phyloP scores from a whole-genome alignment of 2,797 vertebrate genomes.

The Poecilia picta region DNA sequence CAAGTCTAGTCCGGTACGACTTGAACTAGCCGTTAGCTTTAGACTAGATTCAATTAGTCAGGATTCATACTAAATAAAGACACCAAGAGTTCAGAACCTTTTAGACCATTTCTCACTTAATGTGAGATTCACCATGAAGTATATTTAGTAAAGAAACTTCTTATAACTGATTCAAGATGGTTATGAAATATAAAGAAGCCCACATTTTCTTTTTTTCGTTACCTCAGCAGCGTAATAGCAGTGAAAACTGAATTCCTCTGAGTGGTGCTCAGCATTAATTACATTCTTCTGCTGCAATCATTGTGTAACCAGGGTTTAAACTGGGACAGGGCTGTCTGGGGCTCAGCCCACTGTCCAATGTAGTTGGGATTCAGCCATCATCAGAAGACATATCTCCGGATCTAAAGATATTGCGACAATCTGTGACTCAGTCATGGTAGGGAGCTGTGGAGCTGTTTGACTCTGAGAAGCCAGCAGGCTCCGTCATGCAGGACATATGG shows the following conservation, averaged over 20 bases:
- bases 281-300: slow-evolving; percentile 10
- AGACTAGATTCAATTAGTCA: background rate
- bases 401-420: slow-evolving; percentile 6
- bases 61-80: background rate
- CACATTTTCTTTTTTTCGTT: background rate
- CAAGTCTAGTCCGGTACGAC: background rate
- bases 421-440: background rate
- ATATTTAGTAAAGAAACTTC: background rate
- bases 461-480: background rate
- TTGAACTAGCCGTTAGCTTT: background rate
- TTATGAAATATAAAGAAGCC: background rate
- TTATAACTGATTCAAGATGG: background rate
- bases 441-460: background rate
- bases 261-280: background rate
- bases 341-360: background rate
- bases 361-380: background rate
- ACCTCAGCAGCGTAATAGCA: background rate
- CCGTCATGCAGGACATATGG: background rate
- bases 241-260: background rate
- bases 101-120: background rate
- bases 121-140: background rate
- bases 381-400: background rate
- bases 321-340: slow-evolving; percentile 1
- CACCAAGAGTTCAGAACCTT: background rate
- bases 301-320: slow-evolving; percentile 15